Evolutionary conservation across 2,888 invertebrate genomes (phyloP), one percentile per base, ranked within the genome.

Genomic region (Perithous albicinctus): DNA sequence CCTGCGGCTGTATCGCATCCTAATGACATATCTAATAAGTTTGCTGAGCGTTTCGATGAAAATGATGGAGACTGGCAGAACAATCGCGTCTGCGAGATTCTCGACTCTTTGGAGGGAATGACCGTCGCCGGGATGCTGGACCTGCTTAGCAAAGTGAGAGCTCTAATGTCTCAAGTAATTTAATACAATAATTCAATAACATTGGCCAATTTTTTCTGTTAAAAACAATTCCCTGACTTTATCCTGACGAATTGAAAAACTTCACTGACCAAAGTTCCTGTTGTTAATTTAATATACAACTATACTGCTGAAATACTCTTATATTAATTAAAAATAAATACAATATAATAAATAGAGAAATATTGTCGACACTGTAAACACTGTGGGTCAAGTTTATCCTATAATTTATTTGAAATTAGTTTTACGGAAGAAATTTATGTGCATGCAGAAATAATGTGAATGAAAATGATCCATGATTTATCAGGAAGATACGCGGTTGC

Each of bases 401-500:
- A n/a, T n/a, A 41, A 41, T 41, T 41, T 41, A 12, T 3, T 3
- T n/a, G n/a, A 41, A 41, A 41, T n/a, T 10, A 38, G n/a, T n/a
- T n/a, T n/a, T n/a, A 41, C n/a, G n/a, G n/a, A 41, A 41, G 3
- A 2, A 12, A 20, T 7, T 20, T 23, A 10, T 12, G 10, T 10
- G 26, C 7, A 5, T 32, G 5, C 35, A 51, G 23, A 23, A 20
- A 15, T 10, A 15, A 46, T 63, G 20, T 2, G 46, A 15, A n/a
- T n/a, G 35, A 75, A 46, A 48, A 61, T 23, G 1, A 20, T 20
- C 35, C 12, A 1, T 4, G 46, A 1, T 76, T 63, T 67, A 59
- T 0, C 96, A 97, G 90, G 98, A 98, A 92, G 93, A 97, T 84
- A 92, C 95, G 10, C 94, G 97, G 10, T 93, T 98, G 0, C 94